Evolutionary conservation across 1,140 invertebrate genomes (phyloP).

Genomic region (Monochamus saltuarius): DNA sequence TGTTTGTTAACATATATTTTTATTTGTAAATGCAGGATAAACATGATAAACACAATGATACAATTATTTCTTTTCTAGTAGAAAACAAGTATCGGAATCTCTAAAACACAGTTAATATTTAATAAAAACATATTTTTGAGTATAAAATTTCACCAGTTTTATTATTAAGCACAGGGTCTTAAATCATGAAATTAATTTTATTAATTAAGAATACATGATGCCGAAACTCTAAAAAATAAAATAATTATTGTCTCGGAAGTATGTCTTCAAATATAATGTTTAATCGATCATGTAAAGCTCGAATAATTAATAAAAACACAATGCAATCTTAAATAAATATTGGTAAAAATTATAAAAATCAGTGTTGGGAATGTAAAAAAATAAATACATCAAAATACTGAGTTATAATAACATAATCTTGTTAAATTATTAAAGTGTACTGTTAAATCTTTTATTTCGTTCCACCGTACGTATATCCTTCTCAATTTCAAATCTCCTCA

Average conservation of each 20-base stretch:
- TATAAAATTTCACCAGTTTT: no score
- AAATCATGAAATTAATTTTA: no score
- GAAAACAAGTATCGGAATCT: no score
- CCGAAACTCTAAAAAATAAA: no score
- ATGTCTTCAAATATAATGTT: neutral
- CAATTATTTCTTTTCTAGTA: no score
- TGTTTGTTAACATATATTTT: no score
- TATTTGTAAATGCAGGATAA: no score
- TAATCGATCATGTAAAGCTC: slow-evolving; percentile 2
- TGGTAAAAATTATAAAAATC: slow-evolving; percentile 19
- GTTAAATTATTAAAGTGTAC: slow-evolving; percentile 15
- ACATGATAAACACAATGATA: no score
- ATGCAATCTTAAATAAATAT: neutral
- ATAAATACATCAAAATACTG: slow-evolving; percentile 19
- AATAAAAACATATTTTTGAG: no score
- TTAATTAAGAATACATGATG: no score
- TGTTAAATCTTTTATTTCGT: slow-evolving; percentile 59
- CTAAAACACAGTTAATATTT: no score
- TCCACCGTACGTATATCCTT: slow-evolving; percentile 67
- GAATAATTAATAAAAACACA: neutral
- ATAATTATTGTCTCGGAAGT: neutral
- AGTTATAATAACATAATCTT: neutral
- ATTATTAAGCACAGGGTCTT: no score
- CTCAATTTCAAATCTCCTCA: slow-evolving; percentile 90
- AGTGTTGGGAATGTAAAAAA: slow-evolving; percentile 23